Evolutionary conservation across 2,888 invertebrate species (phyloP).

Genomic region (Agonopterix heracliana): DNA sequence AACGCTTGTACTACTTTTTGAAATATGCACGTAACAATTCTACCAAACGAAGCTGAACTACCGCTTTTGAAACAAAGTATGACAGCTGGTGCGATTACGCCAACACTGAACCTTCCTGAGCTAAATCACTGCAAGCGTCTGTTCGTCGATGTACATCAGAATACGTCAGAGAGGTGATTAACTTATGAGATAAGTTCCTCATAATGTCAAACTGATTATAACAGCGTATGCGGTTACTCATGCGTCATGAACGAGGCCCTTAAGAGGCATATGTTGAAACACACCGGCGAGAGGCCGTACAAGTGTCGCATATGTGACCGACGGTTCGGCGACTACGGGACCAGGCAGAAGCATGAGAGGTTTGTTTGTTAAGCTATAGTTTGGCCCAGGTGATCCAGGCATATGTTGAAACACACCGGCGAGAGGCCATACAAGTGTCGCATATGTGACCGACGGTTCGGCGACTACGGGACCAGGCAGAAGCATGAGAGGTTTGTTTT

Average conservation of each 20-base stretch:
- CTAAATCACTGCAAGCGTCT: no score
- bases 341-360: constrained; percentile 65
- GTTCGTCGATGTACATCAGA: no score
- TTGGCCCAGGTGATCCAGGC: constrained; percentile 36
- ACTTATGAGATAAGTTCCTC: no score
- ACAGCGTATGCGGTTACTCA: constrained; percentile 54
- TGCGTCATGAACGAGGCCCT: constrained; percentile 55
- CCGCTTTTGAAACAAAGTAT: no score
- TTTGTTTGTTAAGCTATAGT: constrained; percentile 11
- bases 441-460: constrained; percentile 56
- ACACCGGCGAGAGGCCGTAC: constrained; percentile 60
- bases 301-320: constrained; percentile 62
- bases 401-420: constrained; percentile 63
- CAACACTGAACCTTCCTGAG: no score
- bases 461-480: constrained; percentile 57
- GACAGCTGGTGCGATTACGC: no score
- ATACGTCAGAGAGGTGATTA: no score
- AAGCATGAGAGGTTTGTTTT: constrained; percentile 57
- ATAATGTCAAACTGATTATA: no score
- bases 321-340: constrained; percentile 57
- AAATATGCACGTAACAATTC: no score
- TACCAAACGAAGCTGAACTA: no score
- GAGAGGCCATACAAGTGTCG: constrained; percentile 56
- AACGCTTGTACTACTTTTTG: no score
- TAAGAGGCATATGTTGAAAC: constrained; percentile 59